Evolutionary conservation across 2,797 vertebrate genomes (phyloP), one percentile per base, ranked within the genome.

Genomic region (Enteromius unitaeniatus): DNA sequence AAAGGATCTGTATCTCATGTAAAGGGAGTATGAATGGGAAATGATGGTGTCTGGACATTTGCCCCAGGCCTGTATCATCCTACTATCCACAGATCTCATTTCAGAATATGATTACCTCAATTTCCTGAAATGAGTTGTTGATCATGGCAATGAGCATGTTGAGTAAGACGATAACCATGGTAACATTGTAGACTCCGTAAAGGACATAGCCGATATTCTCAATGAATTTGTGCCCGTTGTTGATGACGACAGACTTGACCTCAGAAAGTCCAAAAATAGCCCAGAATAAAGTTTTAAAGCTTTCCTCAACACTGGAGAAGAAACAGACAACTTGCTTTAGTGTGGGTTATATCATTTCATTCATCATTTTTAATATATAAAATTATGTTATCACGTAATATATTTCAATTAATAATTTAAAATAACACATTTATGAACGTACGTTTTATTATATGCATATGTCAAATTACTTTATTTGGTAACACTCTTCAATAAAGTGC

Each of bases 61-160:
- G 64, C 31, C n/a, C 47, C 47, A 26, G 58, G 58, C n/a, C 28
- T 65, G 4, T 78, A 62, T 58, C 31, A 28, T 65, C 21, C n/a
- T 13, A 75, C 70, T 6, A 55, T 81, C 70, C 67, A 67, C 67
- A 69, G 23, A 70, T 81, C 28, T 81, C 37, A 65, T 84, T 58
- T 86, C 34, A 51, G 40, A 40, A 75, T 81, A 28, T 72, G 64
- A 40, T 88, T 94, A 98, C 98, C 97, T 99, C 95, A 19, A 99
- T 99, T 94, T 99, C 97, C 88, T 99, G 98, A 80, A 99, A 99
- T 0, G 98, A 99, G 90, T 97, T 99, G 91, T 99, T 99, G 91
- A 99, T 99, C 98, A 99, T 99, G 70, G 98, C 98, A 83, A 99
- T 99, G 73, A 99, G 95, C 98, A 99, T 99, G 90, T 99, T 99